Evolutionary conservation across 2,888 invertebrate genomes (phyloP), one percentile per base, ranked within the genome.

Genomic region (Orthosia gothica): DNA sequence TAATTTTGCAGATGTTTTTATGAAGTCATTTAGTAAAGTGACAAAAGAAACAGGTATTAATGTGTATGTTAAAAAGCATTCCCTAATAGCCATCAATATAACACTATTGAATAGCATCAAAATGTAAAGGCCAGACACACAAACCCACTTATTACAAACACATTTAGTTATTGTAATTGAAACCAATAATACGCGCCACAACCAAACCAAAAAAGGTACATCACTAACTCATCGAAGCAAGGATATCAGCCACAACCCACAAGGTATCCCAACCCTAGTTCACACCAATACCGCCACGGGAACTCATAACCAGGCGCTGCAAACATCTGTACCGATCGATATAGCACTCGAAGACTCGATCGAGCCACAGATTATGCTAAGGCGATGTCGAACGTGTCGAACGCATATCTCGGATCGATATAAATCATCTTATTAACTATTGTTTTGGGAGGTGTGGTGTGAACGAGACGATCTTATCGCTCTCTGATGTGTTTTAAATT

Each of bases 371-470:
- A 96, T 96, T 96, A 96, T 95, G 95, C 96, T 96, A 96, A 96
- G 95, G 91, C 95, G 96, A 93, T 96, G 96, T 96, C 90, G 91
- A 93, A 95, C 95, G 95, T 95, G 96, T 95, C 95, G 94, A 93
- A 92, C 92, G 89, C 91, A 92, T 95, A 95, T 96, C 95, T 94
- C 90, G 91, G 90, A 93, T 95, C 95, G 95, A 96, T 96, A 96
- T 96, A 96, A 95, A 96, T 96, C 96, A 96, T 96, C 95, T 95
- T 96, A 96, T 96, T 96, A 96, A 96, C 95, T 96, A 96, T 96
- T 96, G 96, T 96, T 96, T 96, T 93, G 95, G 96, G 94, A 96
- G 96, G 96, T 96, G 96, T 96, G 96, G 96, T 95, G 96, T 95
- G 96, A 96, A 96, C 94, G 94, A 94, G 93, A 90, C 91, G 90